A percentile compares a stretch with the other conserved stretches of the same genome.
Evolutionary conservation across 2,113 vertebrate species (phyloP).

Genomic region (Crotophaga sulcirostris): DNA sequence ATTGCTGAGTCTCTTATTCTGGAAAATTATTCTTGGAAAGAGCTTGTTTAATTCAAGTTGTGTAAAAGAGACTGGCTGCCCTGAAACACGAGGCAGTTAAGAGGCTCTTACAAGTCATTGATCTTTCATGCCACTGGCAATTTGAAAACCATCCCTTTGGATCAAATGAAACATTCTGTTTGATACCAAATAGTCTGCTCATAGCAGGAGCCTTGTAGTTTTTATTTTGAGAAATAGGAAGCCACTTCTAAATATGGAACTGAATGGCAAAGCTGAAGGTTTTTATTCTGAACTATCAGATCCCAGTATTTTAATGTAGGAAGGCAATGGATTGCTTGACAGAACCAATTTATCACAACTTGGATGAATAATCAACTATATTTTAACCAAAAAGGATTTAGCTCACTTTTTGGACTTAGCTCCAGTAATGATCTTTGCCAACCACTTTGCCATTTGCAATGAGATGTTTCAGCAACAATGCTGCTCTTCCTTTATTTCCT

Average conservation of each 20-base stretch:
- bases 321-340: neutral
- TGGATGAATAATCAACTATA: neutral
- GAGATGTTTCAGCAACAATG: neutral
- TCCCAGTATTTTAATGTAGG: neutral
- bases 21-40: rapidly evolving
- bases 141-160: neutral
- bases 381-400: neutral
- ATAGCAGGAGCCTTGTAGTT: neutral
- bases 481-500: neutral
- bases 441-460: neutral
- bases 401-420: neutral
- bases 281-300: neutral
- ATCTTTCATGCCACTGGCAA: neutral
- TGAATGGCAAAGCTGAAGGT: neutral
- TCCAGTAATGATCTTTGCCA: neutral
- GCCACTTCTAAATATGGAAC: neutral
- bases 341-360: neutral
- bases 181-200: neutral
- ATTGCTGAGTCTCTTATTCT: neutral
- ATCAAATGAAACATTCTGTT: neutral
- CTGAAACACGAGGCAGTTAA: neutral
- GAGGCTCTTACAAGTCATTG: neutral
- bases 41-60: neutral
- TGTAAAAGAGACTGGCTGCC: neutral
- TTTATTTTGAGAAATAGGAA: neutral